Base-by-base conservation (phyloP, 2,888 invertebrate species). In the Chalcis sispes region DNA sequence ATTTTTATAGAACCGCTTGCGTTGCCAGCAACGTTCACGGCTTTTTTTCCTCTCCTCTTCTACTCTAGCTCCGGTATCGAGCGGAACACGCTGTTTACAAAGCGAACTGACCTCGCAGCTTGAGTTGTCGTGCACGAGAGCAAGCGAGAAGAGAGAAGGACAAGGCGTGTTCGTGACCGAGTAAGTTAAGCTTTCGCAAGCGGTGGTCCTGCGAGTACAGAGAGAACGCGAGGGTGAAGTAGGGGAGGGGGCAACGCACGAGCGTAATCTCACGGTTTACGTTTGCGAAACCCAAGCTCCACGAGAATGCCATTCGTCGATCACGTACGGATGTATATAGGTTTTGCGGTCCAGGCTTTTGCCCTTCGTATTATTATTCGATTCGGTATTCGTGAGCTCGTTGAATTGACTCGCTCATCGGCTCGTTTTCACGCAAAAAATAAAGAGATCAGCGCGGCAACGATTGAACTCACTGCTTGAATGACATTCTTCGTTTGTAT, bases 231-330 rank as follows among this genome's bases (percentile, higher is more conserved):
- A n/a, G n/a, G n/a, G n/a, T n/a, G n/a, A n/a, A n/a, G n/a, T n/a
- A n/a, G 36, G 13, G 1, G 23, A 25, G n/a, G n/a, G 15, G 0
- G 18, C 15, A 2, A n/a, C 2, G 32, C 62, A n/a, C 46, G 32
- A 7, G 36, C 13, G 52, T 50, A 56, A 62, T 66, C 62, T 67
- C 20, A 32, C 18, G 36, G 25, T n/a, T 64, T 32, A 18, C 62
- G 52, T 40, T 62, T 72, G 46, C 66, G 59, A 58, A 72, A 72
- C 36, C n/a, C 18, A 32, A 32, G 46, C 46, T 13, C 20, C n/a
- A n/a, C 27, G 42, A 23, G 23, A 56, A 32, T n/a, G 61, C 67
- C 48, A 66, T 72, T 76, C 56, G 72, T 10, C 62, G 62, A 72
- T 76, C 76, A 67, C 72, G 76, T 76, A 72, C 66, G n/a, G 13